phyloP scores from a whole-genome alignment of 2,113 vertebrate genomes.

The Crotalus horridus region DNA sequence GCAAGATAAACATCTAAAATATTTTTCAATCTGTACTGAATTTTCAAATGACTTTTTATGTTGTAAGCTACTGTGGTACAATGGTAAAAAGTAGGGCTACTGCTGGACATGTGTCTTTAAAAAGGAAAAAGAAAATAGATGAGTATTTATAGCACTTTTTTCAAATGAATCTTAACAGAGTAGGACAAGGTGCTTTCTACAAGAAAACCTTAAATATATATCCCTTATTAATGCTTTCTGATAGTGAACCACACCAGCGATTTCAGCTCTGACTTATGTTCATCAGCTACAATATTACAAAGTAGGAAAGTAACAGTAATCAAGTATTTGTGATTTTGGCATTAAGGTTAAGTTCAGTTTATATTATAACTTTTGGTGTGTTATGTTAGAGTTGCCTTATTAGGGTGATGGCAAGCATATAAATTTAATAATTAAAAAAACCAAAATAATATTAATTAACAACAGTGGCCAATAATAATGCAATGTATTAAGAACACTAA shows the following conservation, averaged over 20 bases:
- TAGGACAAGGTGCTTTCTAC: neutral
- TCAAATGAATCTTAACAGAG: neutral
- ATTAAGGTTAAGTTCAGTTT: neutral
- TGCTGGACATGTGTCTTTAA: slow-evolving; percentile 10
- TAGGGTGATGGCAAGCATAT: too few species aligned
- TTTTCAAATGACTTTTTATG: slow-evolving; percentile 21
- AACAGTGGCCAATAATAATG: neutral
- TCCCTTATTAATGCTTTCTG: neutral
- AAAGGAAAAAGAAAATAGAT: slow-evolving; percentile 16
- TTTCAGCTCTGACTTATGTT: neutral
- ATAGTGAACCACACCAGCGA: neutral
- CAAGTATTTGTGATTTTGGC: neutral
- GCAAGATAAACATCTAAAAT: slow-evolving; percentile 39
- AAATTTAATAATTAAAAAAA: too few species aligned
- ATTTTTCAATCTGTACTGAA: neutral
- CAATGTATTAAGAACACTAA: neutral
- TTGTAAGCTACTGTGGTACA: neutral
- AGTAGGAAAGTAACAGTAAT: neutral
- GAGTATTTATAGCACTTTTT: neutral
- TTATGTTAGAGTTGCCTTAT: too few species aligned
- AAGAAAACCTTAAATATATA: neutral
- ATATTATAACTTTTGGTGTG: neutral
- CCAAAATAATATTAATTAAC: neutral
- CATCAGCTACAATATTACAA: neutral
- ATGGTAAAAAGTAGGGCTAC: slow-evolving; percentile 11